Evolutionary conservation across 2,888 invertebrate species (phyloP), one percentile per base, ranked within the genome.

Genomic region (Acleris literana): DNA sequence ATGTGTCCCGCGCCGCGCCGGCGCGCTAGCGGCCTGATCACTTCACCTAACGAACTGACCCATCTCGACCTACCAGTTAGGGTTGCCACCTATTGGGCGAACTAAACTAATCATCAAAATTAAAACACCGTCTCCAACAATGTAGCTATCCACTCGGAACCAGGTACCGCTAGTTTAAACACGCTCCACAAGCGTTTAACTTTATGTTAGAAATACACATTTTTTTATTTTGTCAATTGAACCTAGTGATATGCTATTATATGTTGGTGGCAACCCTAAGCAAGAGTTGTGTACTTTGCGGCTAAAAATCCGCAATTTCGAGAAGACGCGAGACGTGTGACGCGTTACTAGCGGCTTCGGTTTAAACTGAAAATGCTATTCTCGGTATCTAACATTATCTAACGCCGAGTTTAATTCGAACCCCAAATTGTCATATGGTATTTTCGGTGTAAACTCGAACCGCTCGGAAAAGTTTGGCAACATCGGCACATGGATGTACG

Each of bases 1-100:
- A 72, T 71, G 72, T 69, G 72, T 56, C 68, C 72, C 64, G 20
- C 17, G 20, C 17, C 39, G 53, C 56, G 53, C 58, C 61, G 52
- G 18, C 56, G 44, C 51, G 48, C 48, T 17, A n/a, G 17, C 48
- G 18, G 18, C 18, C 48, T 48, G 2, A 9, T 18, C 48, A 17
- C 17, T 54, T 29, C 60, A 55, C 52, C 29, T 51, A 55, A 65
- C 55, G 55, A 65, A 61, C 60, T 61, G 65, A 64, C 65, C 29
- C 65, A 61, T 51, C 49, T 64, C 33, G 20, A 46, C 20, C 49
- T 52, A 25, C 16, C 7, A 17, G 20, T 59, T 60, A 68, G 59
- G 64, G 63, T 64, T 64, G 63, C 55, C 68, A 64, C 68, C 44
- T 60, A 7, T 17, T 22, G 56, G 29, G 18, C 29, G 61, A 51